Percentiles rank a stretch among this genome's conserved stretches.
phyloP scores from a whole-genome alignment of 2,113 vertebrate genomes.

The Ammospiza caudacuta region DNA sequence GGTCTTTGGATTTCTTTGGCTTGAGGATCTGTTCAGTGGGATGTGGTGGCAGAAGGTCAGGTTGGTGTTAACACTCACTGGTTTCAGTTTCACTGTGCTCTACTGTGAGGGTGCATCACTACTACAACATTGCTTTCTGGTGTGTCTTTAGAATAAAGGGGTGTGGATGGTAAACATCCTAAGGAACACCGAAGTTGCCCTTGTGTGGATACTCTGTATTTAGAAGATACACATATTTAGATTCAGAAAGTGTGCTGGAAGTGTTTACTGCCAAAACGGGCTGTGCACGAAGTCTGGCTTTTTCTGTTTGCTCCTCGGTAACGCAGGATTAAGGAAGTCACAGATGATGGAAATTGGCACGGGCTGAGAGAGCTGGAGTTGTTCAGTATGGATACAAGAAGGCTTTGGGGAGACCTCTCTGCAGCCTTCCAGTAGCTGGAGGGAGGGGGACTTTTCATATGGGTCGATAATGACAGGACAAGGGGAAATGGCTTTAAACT shows the following conservation, averaged over 20 bases:
- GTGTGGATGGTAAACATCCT: background rate
- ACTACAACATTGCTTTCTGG: background rate
- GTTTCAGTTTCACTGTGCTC: background rate
- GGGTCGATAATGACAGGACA: background rate
- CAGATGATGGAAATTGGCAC: background rate
- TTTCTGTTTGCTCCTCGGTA: background rate
- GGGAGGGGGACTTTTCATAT: background rate
- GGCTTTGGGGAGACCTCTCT: background rate
- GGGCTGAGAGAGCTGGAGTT: background rate
- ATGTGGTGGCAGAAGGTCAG: background rate
- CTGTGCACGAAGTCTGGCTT: rapidly evolving
- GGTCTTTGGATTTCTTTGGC: background rate
- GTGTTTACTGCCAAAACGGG: background rate
- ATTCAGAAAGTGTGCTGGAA: background rate
- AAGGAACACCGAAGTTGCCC: background rate
- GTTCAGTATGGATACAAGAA: background rate
- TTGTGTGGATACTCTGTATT: background rate
- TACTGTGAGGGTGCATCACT: background rate
- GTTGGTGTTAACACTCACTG: rapidly evolving
- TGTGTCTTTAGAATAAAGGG: too few relatives aligned
- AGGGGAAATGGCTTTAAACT: background rate
- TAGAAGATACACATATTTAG: background rate
- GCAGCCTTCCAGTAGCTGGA: background rate
- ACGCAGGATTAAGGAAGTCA: background rate
- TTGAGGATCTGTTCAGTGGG: background rate